Base-by-base conservation (phyloP, 2,113 vertebrate genomes). In the Oryzias celebensis region DNA sequence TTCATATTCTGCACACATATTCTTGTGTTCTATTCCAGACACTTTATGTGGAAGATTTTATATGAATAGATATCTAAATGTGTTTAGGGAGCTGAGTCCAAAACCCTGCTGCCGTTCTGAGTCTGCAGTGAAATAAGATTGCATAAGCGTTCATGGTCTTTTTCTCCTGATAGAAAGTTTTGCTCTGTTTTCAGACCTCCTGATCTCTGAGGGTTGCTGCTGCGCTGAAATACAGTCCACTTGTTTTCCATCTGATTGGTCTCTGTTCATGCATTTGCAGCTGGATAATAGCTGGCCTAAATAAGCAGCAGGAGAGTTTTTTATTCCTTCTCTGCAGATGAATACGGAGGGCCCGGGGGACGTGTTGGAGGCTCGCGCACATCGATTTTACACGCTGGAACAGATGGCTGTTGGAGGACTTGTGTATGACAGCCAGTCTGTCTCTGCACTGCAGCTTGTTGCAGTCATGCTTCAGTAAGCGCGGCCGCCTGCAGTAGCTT, bases 361-460 rank as follows among this genome's bases (percentile, higher is more conserved):
- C 26, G 46, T 20, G 50, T 61, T 62, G n/a, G 26, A 44, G 45
- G 42, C 68, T 78, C 64, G 69, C 66, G 54, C 71, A 70, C 72
- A 54, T 68, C 72, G 58, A 71, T 71, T 71, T 58, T 83, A 88
- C 82, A 80, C 61, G 52, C 53, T 4, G 68, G 75, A 88, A 76
- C 91, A 91, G 88, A 91, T 90, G 90, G 90, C 74, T 71, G 52
- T 69, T 62, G 81, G 71, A 63, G 66, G 68, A 78, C 64, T 77
- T 56, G 66, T 78, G 71, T 83, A 78, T 82, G 84, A 74, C 78
- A 83, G 82, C 83, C 46, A 82, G 77, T 84, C 73, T 23, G 52
- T 80, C 77, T 81, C 68, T 63, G 20, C 5, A 23, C 71, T 68
- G 65, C 58, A 69, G 81, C 79, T 62, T 70, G 74, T 80, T 75